A percentile compares a stretch with the other conserved stretches of the same genome.
Conservation (phyloP, 2,888 invertebrate species). For the Thyatira batis region DNA sequence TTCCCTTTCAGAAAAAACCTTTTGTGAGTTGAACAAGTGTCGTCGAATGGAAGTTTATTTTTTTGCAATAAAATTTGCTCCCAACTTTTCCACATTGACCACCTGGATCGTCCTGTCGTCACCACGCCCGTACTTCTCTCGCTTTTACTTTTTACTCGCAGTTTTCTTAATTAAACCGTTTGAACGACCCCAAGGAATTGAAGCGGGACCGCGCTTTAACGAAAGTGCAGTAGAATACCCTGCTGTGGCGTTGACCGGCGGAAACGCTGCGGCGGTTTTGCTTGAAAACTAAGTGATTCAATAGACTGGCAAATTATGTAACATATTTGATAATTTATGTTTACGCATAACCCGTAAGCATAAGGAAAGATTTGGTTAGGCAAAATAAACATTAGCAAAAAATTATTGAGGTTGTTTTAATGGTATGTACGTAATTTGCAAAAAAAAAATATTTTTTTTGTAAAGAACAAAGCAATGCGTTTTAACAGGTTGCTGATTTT, state of each 20-base stretch:
- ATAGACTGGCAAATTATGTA: no score
- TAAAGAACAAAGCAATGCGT: no score
- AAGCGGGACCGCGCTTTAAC: background rate
- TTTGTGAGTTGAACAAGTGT: background rate
- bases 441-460: no score
- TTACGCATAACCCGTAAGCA: no score
- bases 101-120: slow-evolving; percentile 9
- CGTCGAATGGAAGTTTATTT: background rate
- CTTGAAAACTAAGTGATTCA: background rate
- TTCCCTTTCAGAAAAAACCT: background rate
- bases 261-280: background rate
- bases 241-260: background rate
- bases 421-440: no score
- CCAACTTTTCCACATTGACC: background rate
- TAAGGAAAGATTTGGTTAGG: no score
- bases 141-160: slow-evolving; percentile 30
- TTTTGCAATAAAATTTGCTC: background rate
- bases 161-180: slow-evolving; percentile 52
- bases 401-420: no score
- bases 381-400: no score
- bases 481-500: no score
- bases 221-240: background rate
- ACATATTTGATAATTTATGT: no score
- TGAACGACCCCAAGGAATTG: slow-evolving; percentile 41
- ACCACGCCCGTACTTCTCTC: slow-evolving; percentile 8